phyloP scores from a whole-genome alignment of 2,888 invertebrate genomes.

The Andricus curvator region DNA sequence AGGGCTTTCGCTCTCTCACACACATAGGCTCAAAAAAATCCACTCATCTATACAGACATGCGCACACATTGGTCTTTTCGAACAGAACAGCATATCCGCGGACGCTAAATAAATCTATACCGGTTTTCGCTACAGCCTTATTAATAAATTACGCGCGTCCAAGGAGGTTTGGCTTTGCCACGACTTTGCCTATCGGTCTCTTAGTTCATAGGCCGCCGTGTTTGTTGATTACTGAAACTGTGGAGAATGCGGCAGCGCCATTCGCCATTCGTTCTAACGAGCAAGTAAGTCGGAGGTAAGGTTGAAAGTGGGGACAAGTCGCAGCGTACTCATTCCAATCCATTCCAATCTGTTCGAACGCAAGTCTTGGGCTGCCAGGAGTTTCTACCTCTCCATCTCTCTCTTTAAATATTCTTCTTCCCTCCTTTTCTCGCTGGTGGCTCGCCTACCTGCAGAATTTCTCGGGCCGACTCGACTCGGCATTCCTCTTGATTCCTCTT shows the following conservation, averaged over 20 bases:
- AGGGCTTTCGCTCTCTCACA: slow-evolving; percentile 13
- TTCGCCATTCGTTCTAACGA: slow-evolving; percentile 42
- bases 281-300: slow-evolving; percentile 40
- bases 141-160: slow-evolving; percentile 70
- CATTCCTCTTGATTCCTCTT: slow-evolving; percentile 23
- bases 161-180: slow-evolving; percentile 65
- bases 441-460: slow-evolving; percentile 42
- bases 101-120: slow-evolving; percentile 67
- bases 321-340: slow-evolving; percentile 52
- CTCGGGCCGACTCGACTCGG: slow-evolving; percentile 45
- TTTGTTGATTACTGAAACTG: slow-evolving; percentile 63
- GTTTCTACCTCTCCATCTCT: slow-evolving; percentile 44
- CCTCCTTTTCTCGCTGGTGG: slow-evolving; percentile 16
- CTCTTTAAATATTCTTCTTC: slow-evolving; percentile 1
- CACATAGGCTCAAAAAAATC: slow-evolving; percentile 6
- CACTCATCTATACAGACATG: slow-evolving; percentile 14
- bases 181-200: slow-evolving; percentile 57
- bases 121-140: slow-evolving; percentile 69
- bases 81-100: slow-evolving; percentile 50
- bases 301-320: slow-evolving; percentile 40
- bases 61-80: slow-evolving; percentile 17
- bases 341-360: slow-evolving; percentile 52
- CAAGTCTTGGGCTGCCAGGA: slow-evolving; percentile 40
- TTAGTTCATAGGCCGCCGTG: slow-evolving; percentile 58
- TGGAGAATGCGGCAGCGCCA: slow-evolving; percentile 61